Evolutionary conservation across 1,140 invertebrate genomes (phyloP).

Genomic region (Acyrthosiphon pisum): DNA sequence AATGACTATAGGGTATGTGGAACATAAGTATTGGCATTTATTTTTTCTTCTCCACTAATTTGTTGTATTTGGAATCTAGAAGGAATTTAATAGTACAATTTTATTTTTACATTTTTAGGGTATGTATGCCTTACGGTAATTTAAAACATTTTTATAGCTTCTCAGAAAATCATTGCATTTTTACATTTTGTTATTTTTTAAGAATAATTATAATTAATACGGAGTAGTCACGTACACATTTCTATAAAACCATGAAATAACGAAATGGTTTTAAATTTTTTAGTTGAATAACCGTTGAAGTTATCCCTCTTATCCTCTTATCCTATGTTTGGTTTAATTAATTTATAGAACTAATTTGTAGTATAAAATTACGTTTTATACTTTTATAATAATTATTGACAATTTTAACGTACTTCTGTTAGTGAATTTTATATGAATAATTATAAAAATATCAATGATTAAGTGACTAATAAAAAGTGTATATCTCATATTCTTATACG

Average conservation of each 20-base stretch:
- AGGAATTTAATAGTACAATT: too few species aligned
- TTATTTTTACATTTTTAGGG: neutral
- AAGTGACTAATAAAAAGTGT: neutral
- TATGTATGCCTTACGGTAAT: neutral
- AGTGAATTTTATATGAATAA: neutral
- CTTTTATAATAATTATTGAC: too few species aligned
- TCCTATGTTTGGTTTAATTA: too few species aligned
- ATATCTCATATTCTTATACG: too few species aligned
- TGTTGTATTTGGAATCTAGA: too few species aligned
- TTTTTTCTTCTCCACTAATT: neutral
- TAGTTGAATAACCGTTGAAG: neutral
- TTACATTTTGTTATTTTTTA: neutral
- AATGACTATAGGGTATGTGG: too few species aligned
- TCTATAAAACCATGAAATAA: neutral
- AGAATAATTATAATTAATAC: neutral
- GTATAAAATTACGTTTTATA: too few species aligned
- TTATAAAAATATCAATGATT: neutral
- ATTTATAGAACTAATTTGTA: too few species aligned
- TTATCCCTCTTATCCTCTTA: neutral
- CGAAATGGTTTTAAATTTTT: neutral
- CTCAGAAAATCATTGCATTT: neutral
- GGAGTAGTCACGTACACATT: neutral
- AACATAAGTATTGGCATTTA: neutral
- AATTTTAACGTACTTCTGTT: neutral
- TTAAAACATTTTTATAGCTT: neutral